Conservation (phyloP, 2,113 vertebrate genomes). For the Chaetodon auriga region DNA sequence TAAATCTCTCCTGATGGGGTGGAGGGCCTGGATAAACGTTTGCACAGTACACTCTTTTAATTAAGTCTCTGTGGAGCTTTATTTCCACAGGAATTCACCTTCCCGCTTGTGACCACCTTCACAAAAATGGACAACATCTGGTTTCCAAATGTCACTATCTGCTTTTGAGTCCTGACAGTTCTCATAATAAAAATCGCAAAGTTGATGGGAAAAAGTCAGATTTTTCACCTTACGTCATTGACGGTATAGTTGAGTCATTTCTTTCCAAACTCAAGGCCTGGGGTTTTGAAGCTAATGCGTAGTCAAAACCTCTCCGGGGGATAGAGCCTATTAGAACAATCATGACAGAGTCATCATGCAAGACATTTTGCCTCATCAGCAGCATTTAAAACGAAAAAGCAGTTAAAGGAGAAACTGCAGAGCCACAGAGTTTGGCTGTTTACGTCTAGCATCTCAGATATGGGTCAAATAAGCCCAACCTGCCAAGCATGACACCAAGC, state of each 20-base stretch:
- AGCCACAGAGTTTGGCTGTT: slow-evolving; percentile 75
- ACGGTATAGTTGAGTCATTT: slow-evolving; percentile 58
- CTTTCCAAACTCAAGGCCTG: slow-evolving; percentile 51
- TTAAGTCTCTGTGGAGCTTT: slow-evolving; percentile 77
- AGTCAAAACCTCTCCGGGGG: slow-evolving; percentile 17
- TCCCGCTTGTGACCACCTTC: slow-evolving; percentile 65
- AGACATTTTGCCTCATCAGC: slow-evolving; percentile 71
- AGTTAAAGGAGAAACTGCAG: slow-evolving; percentile 74
- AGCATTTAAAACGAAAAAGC: slow-evolving; percentile 56
- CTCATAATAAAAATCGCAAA: slow-evolving; percentile 49
- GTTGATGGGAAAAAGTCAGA: not conserved
- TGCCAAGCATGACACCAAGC: slow-evolving; percentile 55
- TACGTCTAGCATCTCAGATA: slow-evolving; percentile 69
- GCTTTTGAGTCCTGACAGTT: slow-evolving; percentile 30
- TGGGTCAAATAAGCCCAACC: slow-evolving; percentile 76
- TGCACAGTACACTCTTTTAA: slow-evolving; percentile 74
- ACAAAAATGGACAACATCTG: slow-evolving; percentile 70
- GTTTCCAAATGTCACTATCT: slow-evolving; percentile 68
- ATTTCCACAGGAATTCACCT: slow-evolving; percentile 77
- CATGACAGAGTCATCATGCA: slow-evolving; percentile 49
- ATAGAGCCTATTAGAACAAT: slow-evolving; percentile 55
- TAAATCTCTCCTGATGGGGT: slow-evolving; percentile 70
- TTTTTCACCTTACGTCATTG: slow-evolving; percentile 38
- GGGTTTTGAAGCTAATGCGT: slow-evolving; percentile 34
- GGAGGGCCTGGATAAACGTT: slow-evolving; percentile 79